Percentiles rank a stretch among this genome's conserved stretches.
phyloP scores from a whole-genome alignment of 2,888 invertebrate genomes.

The Empis stercorea region DNA sequence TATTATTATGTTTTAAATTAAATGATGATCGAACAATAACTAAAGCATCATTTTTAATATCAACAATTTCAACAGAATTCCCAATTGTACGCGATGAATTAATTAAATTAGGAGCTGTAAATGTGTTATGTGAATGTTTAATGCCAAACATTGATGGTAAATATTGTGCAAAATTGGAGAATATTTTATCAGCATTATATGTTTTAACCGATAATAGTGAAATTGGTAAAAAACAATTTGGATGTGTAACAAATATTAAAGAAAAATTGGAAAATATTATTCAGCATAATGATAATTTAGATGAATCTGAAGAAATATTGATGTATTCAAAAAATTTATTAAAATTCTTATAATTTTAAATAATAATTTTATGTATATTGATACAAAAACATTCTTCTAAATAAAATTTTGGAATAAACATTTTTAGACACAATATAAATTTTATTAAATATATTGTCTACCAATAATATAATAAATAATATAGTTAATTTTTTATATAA shows the following conservation, averaged over 20 bases:
- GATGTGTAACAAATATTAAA: constrained; percentile 5
- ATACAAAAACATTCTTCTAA: not conserved
- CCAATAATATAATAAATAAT: no score
- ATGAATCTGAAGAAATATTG: constrained; percentile 15
- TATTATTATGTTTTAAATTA: constrained; percentile 45
- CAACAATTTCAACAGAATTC: constrained; percentile 43
- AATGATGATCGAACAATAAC: constrained; percentile 43
- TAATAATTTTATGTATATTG: not conserved
- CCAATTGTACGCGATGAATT: constrained; percentile 37
- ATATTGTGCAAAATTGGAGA: constrained; percentile 18
- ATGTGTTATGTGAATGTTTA: constrained; percentile 13
- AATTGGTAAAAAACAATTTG: constrained; percentile 9
- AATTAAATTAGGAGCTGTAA: constrained; percentile 15
- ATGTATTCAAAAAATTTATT: not conserved
- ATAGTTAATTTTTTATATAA: no score
- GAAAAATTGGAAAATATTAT: constrained; percentile 8
- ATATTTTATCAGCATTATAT: constrained; percentile 17
- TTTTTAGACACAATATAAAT: not conserved
- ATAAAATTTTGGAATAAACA: not conserved
- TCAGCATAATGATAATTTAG: constrained; percentile 7
- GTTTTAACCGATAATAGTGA: constrained; percentile 11
- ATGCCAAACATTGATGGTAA: constrained; percentile 8
- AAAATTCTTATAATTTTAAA: not conserved
- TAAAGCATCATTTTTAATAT: constrained; percentile 61
- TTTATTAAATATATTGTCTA: no score